Conservation (phyloP, 2,797 vertebrate species). For the Phrynocephalus vlangalii region DNA sequence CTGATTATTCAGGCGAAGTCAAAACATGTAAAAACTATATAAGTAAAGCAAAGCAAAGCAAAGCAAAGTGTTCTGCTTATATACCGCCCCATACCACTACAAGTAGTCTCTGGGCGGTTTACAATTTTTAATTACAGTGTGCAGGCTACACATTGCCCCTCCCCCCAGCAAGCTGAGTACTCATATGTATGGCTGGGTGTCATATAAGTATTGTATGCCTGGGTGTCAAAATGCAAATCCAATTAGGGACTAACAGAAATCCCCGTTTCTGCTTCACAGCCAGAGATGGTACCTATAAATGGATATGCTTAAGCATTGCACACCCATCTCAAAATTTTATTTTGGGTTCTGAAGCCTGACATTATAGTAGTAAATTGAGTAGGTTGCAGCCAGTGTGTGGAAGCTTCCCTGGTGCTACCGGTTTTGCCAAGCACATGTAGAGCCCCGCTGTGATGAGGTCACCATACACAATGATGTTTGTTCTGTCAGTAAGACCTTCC, state of each 20-base stretch:
- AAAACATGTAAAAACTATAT: not conserved
- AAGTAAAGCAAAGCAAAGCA: too few relatives aligned
- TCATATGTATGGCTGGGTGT: too few relatives aligned
- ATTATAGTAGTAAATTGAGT: not conserved
- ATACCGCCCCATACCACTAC: too few relatives aligned
- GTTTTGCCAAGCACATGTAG: too few relatives aligned
- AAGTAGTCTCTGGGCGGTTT: too few relatives aligned
- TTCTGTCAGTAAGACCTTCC: not conserved
- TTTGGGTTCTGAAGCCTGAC: not conserved
- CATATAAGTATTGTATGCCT: too few relatives aligned
- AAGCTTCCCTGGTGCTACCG: too few relatives aligned
- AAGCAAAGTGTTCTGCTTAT: too few relatives aligned
- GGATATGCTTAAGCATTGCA: not conserved
- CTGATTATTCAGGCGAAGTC: too few relatives aligned
- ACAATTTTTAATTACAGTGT: too few relatives aligned
- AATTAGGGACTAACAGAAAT: not conserved
- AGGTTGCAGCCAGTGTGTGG: not conserved
- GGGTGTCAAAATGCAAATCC: not conserved
- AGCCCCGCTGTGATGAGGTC: not conserved
- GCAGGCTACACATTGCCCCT: too few relatives aligned
- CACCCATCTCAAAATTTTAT: not conserved
- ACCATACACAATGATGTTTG: not conserved
- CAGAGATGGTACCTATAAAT: not conserved
- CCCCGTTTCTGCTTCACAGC: not conserved
- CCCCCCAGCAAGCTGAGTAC: too few relatives aligned